Conservation (phyloP, 2,113 vertebrate species). For the Neodontobutis hainanensis region DNA sequence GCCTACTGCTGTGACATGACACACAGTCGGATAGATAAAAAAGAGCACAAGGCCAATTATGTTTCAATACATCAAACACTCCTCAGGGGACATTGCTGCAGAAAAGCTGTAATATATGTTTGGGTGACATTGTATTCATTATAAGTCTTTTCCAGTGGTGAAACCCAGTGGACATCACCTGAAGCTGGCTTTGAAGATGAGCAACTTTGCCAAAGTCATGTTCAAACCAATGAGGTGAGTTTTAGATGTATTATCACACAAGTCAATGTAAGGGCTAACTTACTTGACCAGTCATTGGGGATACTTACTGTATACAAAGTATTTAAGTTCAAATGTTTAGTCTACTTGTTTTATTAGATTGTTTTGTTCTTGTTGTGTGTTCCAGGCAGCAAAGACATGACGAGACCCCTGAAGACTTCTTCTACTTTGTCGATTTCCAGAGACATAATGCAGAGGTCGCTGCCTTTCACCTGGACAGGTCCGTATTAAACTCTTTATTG, state of each 20-base stretch:
- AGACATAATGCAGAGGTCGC: conserved; percentile 97
- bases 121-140: background rate
- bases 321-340: too few relatives aligned
- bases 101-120: too few relatives aligned
- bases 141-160: conserved; percentile 82
- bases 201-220: conserved; percentile 94
- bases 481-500: background rate
- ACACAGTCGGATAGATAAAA: conserved; percentile 22
- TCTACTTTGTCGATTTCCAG: conserved; percentile 96
- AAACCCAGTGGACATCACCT: conserved; percentile 96
- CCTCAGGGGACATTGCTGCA: conserved; percentile 3
- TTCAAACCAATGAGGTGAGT: conserved; percentile 98
- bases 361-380: conserved; percentile 13
- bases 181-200: conserved; percentile 90
- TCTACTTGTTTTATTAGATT: too few relatives aligned
- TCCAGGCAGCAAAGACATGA: conserved; percentile 90
- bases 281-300: too few relatives aligned
- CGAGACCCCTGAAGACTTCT: conserved; percentile 90
- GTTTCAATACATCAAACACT: background rate
- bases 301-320: too few relatives aligned
- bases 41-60: conserved; percentile 33
- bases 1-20: conserved; percentile 44
- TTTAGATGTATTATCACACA: too few relatives aligned
- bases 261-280: too few relatives aligned
- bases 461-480: conserved; percentile 98